A percentile compares a stretch with the other conserved stretches of the same genome.
Conservation (phyloP, 2,888 invertebrate species). For the Aporophyla nigra region DNA sequence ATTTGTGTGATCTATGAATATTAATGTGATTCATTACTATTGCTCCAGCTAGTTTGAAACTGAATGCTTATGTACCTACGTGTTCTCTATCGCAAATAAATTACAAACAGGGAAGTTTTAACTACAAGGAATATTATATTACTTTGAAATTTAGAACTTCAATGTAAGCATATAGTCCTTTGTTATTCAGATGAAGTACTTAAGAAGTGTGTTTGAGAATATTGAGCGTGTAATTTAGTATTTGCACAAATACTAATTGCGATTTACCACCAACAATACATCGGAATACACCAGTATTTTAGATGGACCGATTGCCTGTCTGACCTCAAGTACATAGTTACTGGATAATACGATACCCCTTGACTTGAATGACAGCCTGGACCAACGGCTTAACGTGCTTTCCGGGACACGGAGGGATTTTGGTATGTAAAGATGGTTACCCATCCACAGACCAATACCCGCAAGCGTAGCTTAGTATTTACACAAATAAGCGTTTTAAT, state of each 20-base stretch:
- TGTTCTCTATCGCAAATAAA: constrained; percentile 41
- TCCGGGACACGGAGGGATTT: too few species aligned
- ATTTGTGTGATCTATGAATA: constrained; percentile 71
- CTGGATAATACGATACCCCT: too few species aligned
- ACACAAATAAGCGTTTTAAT: too few species aligned
- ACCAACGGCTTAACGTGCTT: too few species aligned
- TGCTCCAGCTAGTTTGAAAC: constrained; percentile 62
- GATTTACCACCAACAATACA: too few species aligned
- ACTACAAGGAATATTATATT: constrained; percentile 40
- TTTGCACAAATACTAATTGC: neutral
- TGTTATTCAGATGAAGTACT: constrained; percentile 40
- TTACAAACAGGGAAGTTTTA: constrained; percentile 36
- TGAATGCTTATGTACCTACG: constrained; percentile 69
- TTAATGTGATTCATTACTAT: constrained; percentile 70
- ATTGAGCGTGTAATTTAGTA: neutral
- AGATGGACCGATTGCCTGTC: too few species aligned
- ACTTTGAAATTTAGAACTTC: constrained; percentile 16
- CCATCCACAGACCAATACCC: too few species aligned
- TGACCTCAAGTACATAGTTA: too few species aligned
- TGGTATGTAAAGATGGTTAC: too few species aligned
- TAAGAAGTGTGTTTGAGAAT: neutral
- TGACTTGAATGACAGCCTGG: too few species aligned
- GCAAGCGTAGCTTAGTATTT: too few species aligned
- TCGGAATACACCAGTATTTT: too few species aligned
- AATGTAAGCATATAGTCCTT: constrained; percentile 11